Conservation (phyloP, 2,888 invertebrate genomes). For the Ariolimax columbianus region DNA sequence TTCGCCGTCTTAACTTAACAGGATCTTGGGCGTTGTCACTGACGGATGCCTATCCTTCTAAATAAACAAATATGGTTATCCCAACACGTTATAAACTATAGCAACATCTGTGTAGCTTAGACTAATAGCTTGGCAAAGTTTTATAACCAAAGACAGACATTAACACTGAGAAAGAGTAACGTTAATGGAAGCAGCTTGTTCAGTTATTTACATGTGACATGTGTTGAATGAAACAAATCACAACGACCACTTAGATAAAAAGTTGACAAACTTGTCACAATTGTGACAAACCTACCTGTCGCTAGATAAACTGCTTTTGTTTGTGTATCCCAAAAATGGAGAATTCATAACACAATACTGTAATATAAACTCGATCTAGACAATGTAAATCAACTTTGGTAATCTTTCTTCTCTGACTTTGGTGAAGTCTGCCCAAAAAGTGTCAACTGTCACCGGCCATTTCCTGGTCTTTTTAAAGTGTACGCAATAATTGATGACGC, state of each 20-base stretch:
- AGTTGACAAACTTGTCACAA: not conserved
- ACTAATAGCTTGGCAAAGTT: no score
- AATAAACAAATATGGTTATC: no score
- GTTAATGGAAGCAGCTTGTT: no score
- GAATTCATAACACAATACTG: not conserved
- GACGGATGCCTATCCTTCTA: no score
- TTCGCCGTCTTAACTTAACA: no score
- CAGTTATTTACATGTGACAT: no score
- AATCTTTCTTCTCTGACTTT: not conserved
- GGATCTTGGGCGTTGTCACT: no score
- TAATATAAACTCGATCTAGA: not conserved
- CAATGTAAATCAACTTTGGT: not conserved
- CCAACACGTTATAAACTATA: no score
- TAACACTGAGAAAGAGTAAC: no score
- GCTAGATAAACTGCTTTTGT: not conserved
- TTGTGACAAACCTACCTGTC: not conserved
- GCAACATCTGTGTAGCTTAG: no score
- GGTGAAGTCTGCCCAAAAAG: not conserved
- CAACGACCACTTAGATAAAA: not conserved
- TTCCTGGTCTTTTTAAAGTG: conserved; percentile 8
- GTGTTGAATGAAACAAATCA: not conserved
- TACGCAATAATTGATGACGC: conserved; percentile 24
- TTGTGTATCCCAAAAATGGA: not conserved
- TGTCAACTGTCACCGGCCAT: conserved; percentile 31
- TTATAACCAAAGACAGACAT: no score